These are phyloP conservation scores for Drosophila quadrilineata DNA, from an alignment of 1,140 invertebrate genomes.

Conservation along the genomic window DNA sequence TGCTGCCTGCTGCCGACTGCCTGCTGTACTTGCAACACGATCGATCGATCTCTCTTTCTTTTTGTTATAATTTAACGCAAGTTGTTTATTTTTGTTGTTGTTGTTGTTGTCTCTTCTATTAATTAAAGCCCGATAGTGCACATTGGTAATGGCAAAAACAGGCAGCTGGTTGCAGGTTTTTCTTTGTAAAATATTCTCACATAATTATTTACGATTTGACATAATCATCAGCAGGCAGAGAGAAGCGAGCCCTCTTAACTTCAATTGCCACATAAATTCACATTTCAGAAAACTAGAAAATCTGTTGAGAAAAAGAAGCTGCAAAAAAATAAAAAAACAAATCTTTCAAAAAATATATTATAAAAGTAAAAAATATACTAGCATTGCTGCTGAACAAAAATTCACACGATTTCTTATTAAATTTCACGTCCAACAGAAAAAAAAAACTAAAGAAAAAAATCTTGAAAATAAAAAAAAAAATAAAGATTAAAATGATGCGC, in stretches of 20 bases:
- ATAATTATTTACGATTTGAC: conserved; percentile 81
- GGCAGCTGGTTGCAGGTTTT: not conserved
- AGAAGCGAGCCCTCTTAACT: not conserved
- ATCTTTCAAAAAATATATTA: too few relatives aligned
- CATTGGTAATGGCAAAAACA: conserved; percentile 15
- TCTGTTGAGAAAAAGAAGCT: not conserved
- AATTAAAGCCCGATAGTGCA: conserved; percentile 61
- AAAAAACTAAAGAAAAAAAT: conserved; percentile 20
- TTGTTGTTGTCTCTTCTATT: conserved; percentile 75
- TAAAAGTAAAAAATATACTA: too few relatives aligned
- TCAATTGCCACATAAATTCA: conserved; percentile 26
- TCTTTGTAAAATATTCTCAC: conserved; percentile 75
- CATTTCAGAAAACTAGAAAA: too few relatives aligned
- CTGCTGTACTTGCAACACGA: conserved; percentile 14
- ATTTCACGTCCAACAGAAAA: conserved; percentile 34
- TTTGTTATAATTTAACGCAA: conserved; percentile 64
- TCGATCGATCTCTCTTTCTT: conserved; percentile 26
- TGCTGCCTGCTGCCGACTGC: conserved; percentile 20
- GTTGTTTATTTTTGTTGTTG: conserved; percentile 49
- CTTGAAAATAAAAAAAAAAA: conserved; percentile 38
- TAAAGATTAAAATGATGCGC: conserved; percentile 63
- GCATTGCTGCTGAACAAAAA: conserved; percentile 19
- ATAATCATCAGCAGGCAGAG: conserved; percentile 63
- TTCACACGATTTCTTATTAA: conserved; percentile 33
- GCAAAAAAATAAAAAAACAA: too few relatives aligned